Percentiles rank a stretch among this genome's conserved stretches.
Conservation (phyloP, 2,888 invertebrate genomes). For the Keiferia lycopersicella region DNA sequence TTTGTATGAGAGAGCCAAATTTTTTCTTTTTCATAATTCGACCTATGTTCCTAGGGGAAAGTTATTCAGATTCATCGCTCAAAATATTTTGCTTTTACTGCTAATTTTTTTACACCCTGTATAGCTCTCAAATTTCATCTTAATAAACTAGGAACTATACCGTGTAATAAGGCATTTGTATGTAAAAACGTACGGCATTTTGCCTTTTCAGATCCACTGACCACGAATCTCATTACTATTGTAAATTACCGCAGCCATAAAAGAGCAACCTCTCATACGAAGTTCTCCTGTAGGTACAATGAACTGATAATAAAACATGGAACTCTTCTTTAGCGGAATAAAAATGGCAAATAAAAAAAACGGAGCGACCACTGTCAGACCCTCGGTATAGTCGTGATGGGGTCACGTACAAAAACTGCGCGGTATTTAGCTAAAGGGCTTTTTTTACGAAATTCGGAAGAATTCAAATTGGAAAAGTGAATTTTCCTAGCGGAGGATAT, state of each 20-base stretch:
- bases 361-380: conserved; percentile 39
- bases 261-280: conserved; percentile 23
- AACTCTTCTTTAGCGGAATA: conserved; percentile 52
- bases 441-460: conserved; percentile 53
- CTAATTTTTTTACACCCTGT: no score
- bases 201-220: background rate
- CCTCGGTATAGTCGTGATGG: conserved; percentile 60
- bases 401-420: conserved; percentile 72
- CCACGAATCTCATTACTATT: conserved; percentile 15
- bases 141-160: background rate
- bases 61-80: no score
- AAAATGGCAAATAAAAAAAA: conserved; percentile 54
- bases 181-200: background rate
- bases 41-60: no score
- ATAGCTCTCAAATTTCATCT: background rate
- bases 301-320: conserved; percentile 56
- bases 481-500: background rate
- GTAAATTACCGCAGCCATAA: conserved; percentile 14
- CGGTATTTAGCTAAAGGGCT: conserved; percentile 68
- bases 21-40: no score
- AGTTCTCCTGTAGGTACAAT: conserved; percentile 56
- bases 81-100: no score
- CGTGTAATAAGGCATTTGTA: conserved; percentile 2
- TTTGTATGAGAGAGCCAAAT: no score
- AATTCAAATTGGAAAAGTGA: conserved; percentile 48